These are phyloP conservation scores for Stenichneumon culpator DNA, from an alignment of 2,888 invertebrate species.

Conservation along the genomic window DNA sequence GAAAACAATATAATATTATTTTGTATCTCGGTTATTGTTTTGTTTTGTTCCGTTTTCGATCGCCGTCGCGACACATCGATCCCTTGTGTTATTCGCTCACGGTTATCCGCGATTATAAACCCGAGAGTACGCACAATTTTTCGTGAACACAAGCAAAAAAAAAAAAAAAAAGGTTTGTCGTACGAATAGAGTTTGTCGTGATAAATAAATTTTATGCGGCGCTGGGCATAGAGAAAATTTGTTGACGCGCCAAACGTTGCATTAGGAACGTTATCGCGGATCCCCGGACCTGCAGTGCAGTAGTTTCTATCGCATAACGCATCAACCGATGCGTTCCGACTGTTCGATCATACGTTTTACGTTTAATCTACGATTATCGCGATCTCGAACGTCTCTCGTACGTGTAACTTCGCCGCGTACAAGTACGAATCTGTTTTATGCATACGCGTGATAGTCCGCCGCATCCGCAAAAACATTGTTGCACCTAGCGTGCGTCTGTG, in stretches of 20 bases:
- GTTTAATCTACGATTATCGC: constrained; percentile 1
- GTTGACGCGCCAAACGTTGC: constrained; percentile 29
- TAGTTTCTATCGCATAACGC: neutral
- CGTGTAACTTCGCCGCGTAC: neutral
- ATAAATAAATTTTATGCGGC: neutral
- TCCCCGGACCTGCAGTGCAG: neutral
- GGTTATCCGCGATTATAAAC: neutral
- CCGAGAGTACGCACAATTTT: constrained; percentile 3
- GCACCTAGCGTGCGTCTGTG: neutral
- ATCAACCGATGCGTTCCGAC: neutral
- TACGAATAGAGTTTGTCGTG: constrained; percentile 8
- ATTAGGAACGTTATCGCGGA: constrained; percentile 9
- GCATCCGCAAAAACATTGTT: neutral
- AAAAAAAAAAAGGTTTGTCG: constrained; percentile 13
- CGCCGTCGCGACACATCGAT: neutral
- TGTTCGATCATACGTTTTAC: neutral
- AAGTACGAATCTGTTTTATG: constrained; percentile 2
- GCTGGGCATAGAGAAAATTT: constrained; percentile 1
- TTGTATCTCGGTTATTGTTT: neutral
- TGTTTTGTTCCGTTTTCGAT: neutral
- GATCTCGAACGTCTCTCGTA: neutral
- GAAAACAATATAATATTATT: constrained; percentile 72
- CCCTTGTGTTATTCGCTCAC: neutral
- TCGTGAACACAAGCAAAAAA: neutral
- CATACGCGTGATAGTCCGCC: neutral